These are phyloP conservation scores for Drosophila incognita DNA, from an alignment of 2,888 invertebrate species.

Conservation along the genomic window DNA sequence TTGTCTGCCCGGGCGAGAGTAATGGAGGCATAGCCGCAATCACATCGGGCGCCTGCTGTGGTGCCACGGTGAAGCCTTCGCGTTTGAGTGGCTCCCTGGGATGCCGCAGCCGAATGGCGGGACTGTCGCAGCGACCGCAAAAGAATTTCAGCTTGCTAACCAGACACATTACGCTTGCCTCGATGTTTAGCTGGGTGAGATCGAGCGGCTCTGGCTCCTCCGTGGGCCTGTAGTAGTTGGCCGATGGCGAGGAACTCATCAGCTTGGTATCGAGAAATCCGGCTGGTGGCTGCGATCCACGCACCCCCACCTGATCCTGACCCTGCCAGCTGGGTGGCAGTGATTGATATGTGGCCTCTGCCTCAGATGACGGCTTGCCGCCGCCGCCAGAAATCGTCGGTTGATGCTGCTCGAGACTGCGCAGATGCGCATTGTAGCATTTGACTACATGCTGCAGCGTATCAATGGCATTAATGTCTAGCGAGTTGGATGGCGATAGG, in stretches of 20 bases:
- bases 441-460: constrained; percentile 83
- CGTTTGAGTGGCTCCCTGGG: constrained; percentile 83
- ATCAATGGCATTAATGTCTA: constrained; percentile 83
- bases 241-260: constrained; percentile 86
- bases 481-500: constrained; percentile 73
- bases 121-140: constrained; percentile 90
- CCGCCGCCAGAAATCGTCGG: background rate
- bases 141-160: constrained; percentile 92
- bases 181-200: constrained; percentile 93
- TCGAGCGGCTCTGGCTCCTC: constrained; percentile 95
- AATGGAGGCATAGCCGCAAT: constrained; percentile 71
- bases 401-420: constrained; percentile 43
- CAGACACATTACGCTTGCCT: constrained; percentile 94
- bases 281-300: constrained; percentile 50
- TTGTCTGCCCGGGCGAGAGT: background rate
- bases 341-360: constrained; percentile 77
- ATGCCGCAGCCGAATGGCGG: constrained; percentile 88
- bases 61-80: constrained; percentile 76
- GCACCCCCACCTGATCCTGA: constrained; percentile 62
- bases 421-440: constrained; percentile 82
- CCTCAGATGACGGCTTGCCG: background rate
- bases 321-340: constrained; percentile 70
- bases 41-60: constrained; percentile 80
- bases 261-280: constrained; percentile 86
- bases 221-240: constrained; percentile 91